Evolutionary conservation across 2,797 vertebrate genomes (phyloP).

Genomic region (Pantherophis alleghaniensis): DNA sequence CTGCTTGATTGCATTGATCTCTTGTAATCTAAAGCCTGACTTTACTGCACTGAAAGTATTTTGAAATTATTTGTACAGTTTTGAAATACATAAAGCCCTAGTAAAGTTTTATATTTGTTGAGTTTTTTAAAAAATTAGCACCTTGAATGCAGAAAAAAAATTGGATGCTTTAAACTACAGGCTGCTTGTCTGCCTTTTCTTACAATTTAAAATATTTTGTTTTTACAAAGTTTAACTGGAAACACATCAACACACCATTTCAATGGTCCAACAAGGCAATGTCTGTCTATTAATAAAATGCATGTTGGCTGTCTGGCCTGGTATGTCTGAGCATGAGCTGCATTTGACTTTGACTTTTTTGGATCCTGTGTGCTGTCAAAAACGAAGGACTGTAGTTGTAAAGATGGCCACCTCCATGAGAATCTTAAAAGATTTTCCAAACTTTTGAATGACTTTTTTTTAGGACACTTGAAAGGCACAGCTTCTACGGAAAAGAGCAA

Average conservation of each 20-base stretch:
- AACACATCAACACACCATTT: not conserved
- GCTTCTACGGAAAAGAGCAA: not conserved
- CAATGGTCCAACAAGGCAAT: not conserved
- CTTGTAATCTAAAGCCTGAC: not conserved
- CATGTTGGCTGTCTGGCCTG: not conserved
- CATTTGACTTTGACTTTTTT: not conserved
- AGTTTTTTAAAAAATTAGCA: not conserved
- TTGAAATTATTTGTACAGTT: not conserved
- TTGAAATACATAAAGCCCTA: not conserved
- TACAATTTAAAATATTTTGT: not conserved
- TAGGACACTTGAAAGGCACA: not conserved
- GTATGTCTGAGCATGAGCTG: not conserved
- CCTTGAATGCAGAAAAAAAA: not conserved
- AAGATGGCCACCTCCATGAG: not conserved
- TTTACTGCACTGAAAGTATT: not conserved
- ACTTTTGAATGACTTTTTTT: not conserved
- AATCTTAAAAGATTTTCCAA: not conserved
- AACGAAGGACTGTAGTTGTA: not conserved
- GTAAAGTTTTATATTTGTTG: not conserved
- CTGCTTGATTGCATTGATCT: not conserved
- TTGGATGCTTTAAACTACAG: not conserved
- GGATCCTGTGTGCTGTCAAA: not conserved
- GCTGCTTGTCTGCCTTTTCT: not conserved
- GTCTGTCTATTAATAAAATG: not conserved
- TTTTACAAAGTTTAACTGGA: not conserved